Evolutionary conservation across 2,797 vertebrate genomes (phyloP).

Genomic region (Gymnocypris eckloni): DNA sequence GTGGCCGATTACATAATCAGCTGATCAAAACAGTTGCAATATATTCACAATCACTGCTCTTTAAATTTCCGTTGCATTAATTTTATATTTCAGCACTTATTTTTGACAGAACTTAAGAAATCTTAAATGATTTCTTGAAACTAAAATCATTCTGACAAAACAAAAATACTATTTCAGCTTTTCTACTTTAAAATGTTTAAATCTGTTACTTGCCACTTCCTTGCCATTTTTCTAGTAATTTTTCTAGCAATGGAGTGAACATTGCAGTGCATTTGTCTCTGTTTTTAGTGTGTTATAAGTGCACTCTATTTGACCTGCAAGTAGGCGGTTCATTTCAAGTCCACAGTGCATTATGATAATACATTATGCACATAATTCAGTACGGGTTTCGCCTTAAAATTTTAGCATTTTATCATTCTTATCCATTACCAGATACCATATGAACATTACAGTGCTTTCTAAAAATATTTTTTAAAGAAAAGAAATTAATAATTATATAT

Average conservation of each 20-base stretch:
- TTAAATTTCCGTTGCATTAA: neutral
- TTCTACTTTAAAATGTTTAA: neutral
- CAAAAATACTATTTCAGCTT: neutral
- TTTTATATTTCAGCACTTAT: neutral
- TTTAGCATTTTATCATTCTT: neutral
- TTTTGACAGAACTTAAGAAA: neutral
- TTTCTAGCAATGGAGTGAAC: neutral
- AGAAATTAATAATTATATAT: too few species aligned
- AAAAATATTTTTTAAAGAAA: neutral
- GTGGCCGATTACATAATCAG: slow-evolving; percentile 1
- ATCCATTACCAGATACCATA: neutral
- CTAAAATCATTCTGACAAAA: neutral
- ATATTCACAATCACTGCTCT: neutral
- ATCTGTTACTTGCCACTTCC: neutral
- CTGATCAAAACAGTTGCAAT: neutral
- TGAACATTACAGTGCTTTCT: neutral
- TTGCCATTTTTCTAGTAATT: neutral
- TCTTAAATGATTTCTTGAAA: neutral
- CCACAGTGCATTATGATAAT: neutral
- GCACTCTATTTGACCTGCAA: neutral
- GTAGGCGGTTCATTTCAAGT: neutral
- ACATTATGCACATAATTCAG: neutral
- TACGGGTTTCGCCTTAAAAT: neutral
- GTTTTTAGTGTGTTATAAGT: neutral
- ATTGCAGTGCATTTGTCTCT: neutral